phyloP scores from a whole-genome alignment of 2,888 invertebrate genomes.

The Drosophila pseudotakahashii region DNA sequence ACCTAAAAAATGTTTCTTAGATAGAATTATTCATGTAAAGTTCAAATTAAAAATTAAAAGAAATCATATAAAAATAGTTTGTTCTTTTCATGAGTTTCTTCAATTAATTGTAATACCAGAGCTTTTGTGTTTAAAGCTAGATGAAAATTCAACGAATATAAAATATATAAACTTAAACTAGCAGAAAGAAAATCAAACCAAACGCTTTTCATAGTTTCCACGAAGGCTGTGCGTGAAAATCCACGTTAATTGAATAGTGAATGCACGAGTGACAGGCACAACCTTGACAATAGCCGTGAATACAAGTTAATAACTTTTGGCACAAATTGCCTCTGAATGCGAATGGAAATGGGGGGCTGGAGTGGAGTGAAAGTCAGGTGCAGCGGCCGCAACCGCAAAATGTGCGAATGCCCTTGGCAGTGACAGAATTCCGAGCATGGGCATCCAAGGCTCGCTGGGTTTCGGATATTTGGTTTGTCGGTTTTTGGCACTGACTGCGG shows the following conservation, averaged over 20 bases:
- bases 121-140: no score
- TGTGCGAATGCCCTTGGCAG: constrained; percentile 69
- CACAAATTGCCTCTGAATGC: constrained; percentile 56
- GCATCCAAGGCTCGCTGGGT: constrained; percentile 12
- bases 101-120: no score
- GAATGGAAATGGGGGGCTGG: neutral
- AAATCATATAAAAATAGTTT: no score
- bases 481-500: constrained; percentile 27
- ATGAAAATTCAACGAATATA: no score
- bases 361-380: constrained; percentile 47
- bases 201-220: neutral
- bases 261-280: constrained; percentile 2
- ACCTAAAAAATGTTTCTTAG: neutral
- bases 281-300: constrained; percentile 12
- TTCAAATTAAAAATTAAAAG: no score
- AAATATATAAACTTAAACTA: no score
- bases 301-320: constrained; percentile 66
- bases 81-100: no score
- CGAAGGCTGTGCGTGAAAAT: neutral
- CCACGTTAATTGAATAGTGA: neutral
- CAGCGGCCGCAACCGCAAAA: constrained; percentile 55
- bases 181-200: neutral
- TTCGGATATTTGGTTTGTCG: constrained; percentile 21
- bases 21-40: no score
- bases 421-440: constrained; percentile 49